Base-by-base conservation (phyloP, 2,888 invertebrate genomes). In the Chrysotoxum bicinctum region DNA sequence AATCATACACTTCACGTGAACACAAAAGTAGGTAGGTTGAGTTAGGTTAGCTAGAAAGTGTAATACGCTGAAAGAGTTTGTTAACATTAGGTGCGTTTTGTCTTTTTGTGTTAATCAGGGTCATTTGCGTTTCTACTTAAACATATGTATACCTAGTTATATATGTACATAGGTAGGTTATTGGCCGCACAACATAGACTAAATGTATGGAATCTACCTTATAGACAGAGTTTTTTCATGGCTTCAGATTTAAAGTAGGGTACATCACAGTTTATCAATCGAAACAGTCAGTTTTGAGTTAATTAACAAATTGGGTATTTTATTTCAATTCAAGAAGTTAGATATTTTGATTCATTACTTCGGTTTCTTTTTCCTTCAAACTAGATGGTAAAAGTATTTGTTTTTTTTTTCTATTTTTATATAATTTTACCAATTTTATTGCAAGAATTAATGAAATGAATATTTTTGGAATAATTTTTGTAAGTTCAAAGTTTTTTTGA, bases 31-130 rank as follows among this genome's bases (percentile, higher is more conserved):
- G 48, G 32, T 48, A 35, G 32, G 48, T 62, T 45, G 14, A 32
- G 66, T 50, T 66, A 35, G 62, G 62, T 26, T 62, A 45, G 8
- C 16, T 26, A 62, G 43, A 62, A 62, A 62, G 62, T 21, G 58
- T 60, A 23, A 21, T 35, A 56, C 0, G 19, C 19, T 37, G 0
- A 21, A 35, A 58, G 58, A 58, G 58, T 60, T 64, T 45, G 16
- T 64, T 64, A 45, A 21, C 45, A 9, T 45, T 43, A 45, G 64
- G 16, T 26, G 62, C 32, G 64, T 32, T 43, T 64, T 19, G 43
- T 62, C 12, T 62, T 62, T 43, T 52, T 16, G 6, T 37, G 26
- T 26, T 12, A 16, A 62, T 64, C 45, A 64, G 64, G 64, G 64
- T 64, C 64, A 64, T 19, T 14, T 45, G 10, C 2, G 45, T 32